These are phyloP conservation scores for Apostichopus japonicus DNA, from an alignment of 35 echinoderm and acorn worm genomes.

Conservation along the genomic window DNA sequence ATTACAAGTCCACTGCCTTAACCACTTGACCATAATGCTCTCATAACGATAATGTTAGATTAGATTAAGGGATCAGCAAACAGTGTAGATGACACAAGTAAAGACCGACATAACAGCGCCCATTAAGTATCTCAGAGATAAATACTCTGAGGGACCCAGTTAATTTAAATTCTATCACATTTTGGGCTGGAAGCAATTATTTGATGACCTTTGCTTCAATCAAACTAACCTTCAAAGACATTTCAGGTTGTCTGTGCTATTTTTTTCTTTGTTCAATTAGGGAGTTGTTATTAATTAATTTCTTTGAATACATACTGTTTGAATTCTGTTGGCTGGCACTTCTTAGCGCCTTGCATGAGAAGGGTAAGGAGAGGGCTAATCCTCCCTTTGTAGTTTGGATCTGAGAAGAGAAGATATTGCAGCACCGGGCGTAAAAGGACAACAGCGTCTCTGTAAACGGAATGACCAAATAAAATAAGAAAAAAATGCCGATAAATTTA, in stretches of 20 bases:
- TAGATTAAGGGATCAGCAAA: too few relatives aligned
- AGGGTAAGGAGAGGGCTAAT: conserved; percentile 14
- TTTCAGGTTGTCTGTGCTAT: not conserved
- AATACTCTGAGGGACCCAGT: too few relatives aligned
- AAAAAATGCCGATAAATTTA: not conserved
- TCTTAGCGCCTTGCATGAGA: conserved; percentile 10
- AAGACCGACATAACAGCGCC: too few relatives aligned
- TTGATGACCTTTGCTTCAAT: not conserved
- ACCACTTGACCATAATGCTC: too few relatives aligned
- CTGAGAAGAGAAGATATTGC: conserved; percentile 9
- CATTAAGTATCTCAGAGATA: too few relatives aligned
- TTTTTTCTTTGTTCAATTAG: not conserved
- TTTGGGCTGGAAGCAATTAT: not conserved
- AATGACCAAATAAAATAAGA: not conserved
- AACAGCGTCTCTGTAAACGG: conserved; percentile 10
- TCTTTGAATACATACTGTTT: not conserved
- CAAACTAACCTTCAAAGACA: not conserved
- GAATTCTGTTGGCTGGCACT: conserved; percentile 7
- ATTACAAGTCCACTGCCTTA: too few relatives aligned
- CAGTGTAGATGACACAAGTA: too few relatives aligned
- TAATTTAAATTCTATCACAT: too few relatives aligned
- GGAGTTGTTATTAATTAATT: not conserved
- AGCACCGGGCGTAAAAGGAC: conserved; percentile 22
- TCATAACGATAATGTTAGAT: too few relatives aligned
- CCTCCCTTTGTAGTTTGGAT: conserved; percentile 2